Base-by-base conservation (phyloP, 2,113 vertebrate species). In the Myiagra hebetior region DNA sequence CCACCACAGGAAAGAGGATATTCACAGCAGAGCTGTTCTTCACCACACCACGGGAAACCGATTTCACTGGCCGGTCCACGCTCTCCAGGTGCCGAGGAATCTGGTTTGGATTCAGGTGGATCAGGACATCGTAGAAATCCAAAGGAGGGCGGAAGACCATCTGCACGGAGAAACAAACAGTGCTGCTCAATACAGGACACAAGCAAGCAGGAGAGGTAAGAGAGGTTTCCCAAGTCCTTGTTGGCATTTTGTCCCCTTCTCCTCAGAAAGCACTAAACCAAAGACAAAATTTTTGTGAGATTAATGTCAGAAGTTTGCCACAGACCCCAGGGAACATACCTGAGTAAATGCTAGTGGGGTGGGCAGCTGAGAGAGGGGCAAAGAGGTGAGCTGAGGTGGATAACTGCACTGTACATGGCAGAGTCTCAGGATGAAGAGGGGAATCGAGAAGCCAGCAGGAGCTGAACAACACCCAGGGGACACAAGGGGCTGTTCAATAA, bases 91-190 rank as follows among this genome's bases (percentile, higher is more conserved):
- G 98, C 33, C 99, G 97, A 22, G 99, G 99, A 35, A 99, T 97
- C 89, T 99, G 99, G 69, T 98, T 98, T 39, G 98, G 96, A 57
- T 97, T 98, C 88, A 99, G 98, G 97, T 98, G 98, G 96, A 99
- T 99, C 64, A 99, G 94, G 44, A 99, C 98, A 7, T 99, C 99
- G 0, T 99, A 99, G 37, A 97, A 95, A 26, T 99, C 99, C 95
- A 99, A 60, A 31, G 99, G 98, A n/a, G 99, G 99, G 31, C 99
- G 99, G 97, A 99, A 98, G 56, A 97, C 97, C 64, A 98, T 98
- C 99, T 99, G 87, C 60, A 91, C 39, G 50, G 85, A 83, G 35
- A 88, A 62, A 37, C 49, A 8, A 69, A 19, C 10, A 53, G 33
- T 50, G 28, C 18, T 27, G 62, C 11, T 69, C 68, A 69, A 26